phyloP scores from a whole-genome alignment of 2,888 invertebrate genomes.

The Rotaria socialis region DNA sequence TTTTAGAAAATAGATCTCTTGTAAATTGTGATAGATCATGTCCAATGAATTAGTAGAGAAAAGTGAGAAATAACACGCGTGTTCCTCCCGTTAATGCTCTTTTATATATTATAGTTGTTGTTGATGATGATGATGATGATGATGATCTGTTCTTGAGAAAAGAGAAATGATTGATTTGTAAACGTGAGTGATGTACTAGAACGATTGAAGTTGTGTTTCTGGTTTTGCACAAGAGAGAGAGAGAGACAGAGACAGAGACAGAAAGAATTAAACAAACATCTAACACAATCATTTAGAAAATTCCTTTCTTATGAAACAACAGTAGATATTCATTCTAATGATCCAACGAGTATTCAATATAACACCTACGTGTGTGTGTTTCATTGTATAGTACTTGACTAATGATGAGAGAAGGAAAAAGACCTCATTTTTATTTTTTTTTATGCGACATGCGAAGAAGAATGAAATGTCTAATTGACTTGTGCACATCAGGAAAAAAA shows the following conservation, averaged over 20 bases:
- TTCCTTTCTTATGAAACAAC: neutral
- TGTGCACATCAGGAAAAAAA: slow-evolving; percentile 16
- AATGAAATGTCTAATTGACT: slow-evolving; percentile 26
- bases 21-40: neutral
- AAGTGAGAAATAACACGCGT: neutral
- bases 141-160: slow-evolving; percentile 14
- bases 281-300: neutral
- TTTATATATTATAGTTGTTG: neutral
- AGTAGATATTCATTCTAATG: neutral
- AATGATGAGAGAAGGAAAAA: neutral
- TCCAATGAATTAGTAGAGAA: slow-evolving; percentile 7
- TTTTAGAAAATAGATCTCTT: neutral
- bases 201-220: slow-evolving; percentile 21
- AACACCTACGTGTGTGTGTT: neutral
- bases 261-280: neutral
- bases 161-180: slow-evolving; percentile 5
- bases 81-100: neutral
- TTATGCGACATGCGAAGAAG: neutral
- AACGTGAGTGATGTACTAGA: neutral
- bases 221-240: neutral
- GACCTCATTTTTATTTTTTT: neutral
- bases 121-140: neutral
- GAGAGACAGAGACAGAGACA: neutral
- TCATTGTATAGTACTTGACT: slow-evolving; percentile 13
- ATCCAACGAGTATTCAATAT: neutral